Conservation (phyloP, 2,113 vertebrate genomes). For the Brachyistius frenatus region DNA sequence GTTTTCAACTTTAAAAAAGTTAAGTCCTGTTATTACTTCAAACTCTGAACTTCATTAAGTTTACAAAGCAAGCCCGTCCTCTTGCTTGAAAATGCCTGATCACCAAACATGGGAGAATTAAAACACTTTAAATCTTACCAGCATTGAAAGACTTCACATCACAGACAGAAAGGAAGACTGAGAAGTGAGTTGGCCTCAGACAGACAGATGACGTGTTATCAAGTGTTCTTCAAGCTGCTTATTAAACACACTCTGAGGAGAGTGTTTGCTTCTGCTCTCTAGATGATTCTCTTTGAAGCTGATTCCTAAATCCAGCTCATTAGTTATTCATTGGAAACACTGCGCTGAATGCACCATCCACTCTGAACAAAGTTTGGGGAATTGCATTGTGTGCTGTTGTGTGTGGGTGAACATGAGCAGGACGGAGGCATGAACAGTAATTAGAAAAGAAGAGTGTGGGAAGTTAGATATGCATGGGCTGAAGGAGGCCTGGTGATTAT, state of each 20-base stretch:
- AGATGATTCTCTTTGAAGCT: conserved; percentile 35
- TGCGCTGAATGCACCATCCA: conserved; percentile 22
- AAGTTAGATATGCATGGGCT: conserved; percentile 2
- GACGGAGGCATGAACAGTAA: conserved; percentile 6
- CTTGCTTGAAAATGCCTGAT: no score
- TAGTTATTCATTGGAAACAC: conserved; percentile 42
- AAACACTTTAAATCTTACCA: no score
- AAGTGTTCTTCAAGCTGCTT: conserved; percentile 3
- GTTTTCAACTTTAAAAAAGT: no score
- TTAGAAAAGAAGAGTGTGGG: conserved; percentile 9
- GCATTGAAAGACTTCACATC: background rate
- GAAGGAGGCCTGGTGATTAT: conserved; percentile 21
- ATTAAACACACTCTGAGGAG: conserved; percentile 1
- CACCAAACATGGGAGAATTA: no score
- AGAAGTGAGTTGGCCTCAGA: background rate
- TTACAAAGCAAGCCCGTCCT: no score
- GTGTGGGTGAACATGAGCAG: conserved; percentile 1
- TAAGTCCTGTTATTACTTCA: no score
- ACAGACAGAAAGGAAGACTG: background rate
- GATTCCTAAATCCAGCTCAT: conserved; percentile 31
- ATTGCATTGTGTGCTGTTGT: conserved; percentile 12
- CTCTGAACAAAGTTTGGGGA: conserved; percentile 22
- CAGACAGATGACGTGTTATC: background rate
- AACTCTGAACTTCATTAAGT: no score
- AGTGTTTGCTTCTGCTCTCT: background rate